Conservation (phyloP, 2,888 invertebrate genomes). For the Erebia palarica region DNA sequence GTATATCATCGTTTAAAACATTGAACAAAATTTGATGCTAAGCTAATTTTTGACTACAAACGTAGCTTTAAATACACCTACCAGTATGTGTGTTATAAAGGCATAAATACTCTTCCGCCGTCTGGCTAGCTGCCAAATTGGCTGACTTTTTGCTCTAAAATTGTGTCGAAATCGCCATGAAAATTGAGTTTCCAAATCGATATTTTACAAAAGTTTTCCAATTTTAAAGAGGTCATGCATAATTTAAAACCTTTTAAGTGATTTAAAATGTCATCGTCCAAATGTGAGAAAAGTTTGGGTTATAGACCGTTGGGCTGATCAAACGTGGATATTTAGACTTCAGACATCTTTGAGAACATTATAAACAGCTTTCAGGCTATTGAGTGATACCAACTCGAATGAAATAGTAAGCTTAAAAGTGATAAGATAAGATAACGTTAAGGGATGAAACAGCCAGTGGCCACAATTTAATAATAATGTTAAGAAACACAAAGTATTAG, state of each 20-base stretch:
- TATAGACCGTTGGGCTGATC: too few relatives aligned
- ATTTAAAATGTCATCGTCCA: neutral
- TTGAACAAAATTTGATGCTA: too few relatives aligned
- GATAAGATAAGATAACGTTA: neutral
- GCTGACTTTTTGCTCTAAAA: slow-evolving; percentile 33
- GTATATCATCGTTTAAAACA: too few relatives aligned
- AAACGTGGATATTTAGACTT: too few relatives aligned
- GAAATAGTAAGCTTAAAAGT: too few relatives aligned
- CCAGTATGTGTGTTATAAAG: slow-evolving; percentile 19
- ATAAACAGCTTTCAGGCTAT: too few relatives aligned
- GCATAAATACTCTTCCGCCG: slow-evolving; percentile 25
- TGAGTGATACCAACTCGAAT: too few relatives aligned
- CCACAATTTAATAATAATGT: neutral
- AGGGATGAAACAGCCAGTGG: neutral
- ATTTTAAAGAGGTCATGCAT: neutral
- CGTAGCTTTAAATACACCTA: slow-evolving; percentile 14
- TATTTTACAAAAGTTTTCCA: slow-evolving; percentile 21
- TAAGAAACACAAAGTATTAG: neutral
- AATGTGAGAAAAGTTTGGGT: neutral
- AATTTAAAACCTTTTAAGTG: neutral
- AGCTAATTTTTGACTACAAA: slow-evolving; percentile 5
- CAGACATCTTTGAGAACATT: too few relatives aligned
- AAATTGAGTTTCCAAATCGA: slow-evolving; percentile 24
- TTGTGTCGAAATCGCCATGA: slow-evolving; percentile 26
- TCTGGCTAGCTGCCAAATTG: slow-evolving; percentile 38